Conservation (phyloP, 2,113 vertebrate species). For the Macrotus californicus region DNA sequence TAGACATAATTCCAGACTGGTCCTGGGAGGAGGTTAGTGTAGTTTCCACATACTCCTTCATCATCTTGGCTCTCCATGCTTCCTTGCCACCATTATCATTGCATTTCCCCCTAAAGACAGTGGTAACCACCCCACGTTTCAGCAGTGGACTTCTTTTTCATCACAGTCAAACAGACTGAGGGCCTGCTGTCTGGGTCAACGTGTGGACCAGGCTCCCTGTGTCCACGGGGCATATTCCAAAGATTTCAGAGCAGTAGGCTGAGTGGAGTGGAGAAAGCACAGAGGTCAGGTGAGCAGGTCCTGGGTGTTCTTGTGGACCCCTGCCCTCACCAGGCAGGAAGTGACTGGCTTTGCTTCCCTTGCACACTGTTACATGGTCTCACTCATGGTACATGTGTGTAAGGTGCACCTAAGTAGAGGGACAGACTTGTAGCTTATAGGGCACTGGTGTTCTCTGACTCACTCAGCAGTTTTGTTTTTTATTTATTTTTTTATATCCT, state of each 20-base stretch:
- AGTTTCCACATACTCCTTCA: too few relatives aligned
- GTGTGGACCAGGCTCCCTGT: background rate
- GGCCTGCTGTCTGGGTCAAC: background rate
- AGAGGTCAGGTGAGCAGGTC: background rate
- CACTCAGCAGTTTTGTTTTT: too few relatives aligned
- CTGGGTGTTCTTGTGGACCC: background rate
- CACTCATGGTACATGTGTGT: background rate
- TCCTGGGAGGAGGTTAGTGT: too few relatives aligned
- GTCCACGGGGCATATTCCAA: too few relatives aligned
- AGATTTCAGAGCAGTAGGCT: fast-evolving
- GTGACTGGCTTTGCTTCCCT: background rate
- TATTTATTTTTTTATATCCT: too few relatives aligned
- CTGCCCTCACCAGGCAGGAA: too few relatives aligned
- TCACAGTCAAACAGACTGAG: background rate
- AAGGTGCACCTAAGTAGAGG: background rate
- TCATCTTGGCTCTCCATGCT: too few relatives aligned
- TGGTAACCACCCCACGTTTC: background rate
- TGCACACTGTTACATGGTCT: background rate
- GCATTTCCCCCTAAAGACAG: background rate
- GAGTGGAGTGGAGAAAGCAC: too few relatives aligned
- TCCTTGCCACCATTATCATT: background rate
- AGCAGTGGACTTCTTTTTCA: background rate
- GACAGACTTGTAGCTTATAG: too few relatives aligned
- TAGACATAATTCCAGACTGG: too few relatives aligned
- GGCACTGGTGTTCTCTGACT: background rate